These are phyloP conservation scores for Marasmarcha lunaedactyla DNA, from an alignment of 2,888 invertebrate genomes.

Conservation along the genomic window DNA sequence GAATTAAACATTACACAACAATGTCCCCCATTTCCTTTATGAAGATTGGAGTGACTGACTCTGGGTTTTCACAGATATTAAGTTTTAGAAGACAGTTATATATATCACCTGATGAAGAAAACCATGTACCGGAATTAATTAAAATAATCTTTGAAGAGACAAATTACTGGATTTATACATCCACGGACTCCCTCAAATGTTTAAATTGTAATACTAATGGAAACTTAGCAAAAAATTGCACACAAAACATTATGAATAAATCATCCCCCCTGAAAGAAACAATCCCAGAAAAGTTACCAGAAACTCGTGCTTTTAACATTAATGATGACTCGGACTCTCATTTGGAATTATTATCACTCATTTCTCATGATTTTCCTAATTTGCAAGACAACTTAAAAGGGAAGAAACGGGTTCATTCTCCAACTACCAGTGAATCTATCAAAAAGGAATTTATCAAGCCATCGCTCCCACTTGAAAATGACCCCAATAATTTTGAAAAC, in stretches of 20 bases:
- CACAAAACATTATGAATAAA: background rate
- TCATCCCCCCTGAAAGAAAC: no score
- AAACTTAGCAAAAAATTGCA: slow-evolving; percentile 8
- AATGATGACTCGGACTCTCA: no score
- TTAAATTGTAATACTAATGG: slow-evolving; percentile 10
- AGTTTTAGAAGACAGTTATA: slow-evolving; percentile 10
- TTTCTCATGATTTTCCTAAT: no score
- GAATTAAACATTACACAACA: slow-evolving; percentile 6
- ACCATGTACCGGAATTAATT: slow-evolving; percentile 7
- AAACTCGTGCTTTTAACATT: no score
- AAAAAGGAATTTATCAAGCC: slow-evolving; percentile 6
- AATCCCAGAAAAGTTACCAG: no score
- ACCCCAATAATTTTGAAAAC: no score
- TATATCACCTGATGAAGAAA: slow-evolving; percentile 9
- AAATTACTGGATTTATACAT: slow-evolving; percentile 12
- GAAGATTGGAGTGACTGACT: slow-evolving; percentile 6
- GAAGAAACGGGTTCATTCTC: no score
- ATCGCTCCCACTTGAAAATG: no score
- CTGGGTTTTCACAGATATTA: slow-evolving; percentile 7
- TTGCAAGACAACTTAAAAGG: no score
- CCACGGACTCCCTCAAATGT: slow-evolving; percentile 11
- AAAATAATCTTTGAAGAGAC: slow-evolving; percentile 11
- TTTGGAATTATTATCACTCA: no score
- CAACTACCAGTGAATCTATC: no score
- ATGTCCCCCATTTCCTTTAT: slow-evolving; percentile 9